Base-by-base conservation (phyloP, 2,797 vertebrate species). In the Chiloscyllium punctatum region DNA sequence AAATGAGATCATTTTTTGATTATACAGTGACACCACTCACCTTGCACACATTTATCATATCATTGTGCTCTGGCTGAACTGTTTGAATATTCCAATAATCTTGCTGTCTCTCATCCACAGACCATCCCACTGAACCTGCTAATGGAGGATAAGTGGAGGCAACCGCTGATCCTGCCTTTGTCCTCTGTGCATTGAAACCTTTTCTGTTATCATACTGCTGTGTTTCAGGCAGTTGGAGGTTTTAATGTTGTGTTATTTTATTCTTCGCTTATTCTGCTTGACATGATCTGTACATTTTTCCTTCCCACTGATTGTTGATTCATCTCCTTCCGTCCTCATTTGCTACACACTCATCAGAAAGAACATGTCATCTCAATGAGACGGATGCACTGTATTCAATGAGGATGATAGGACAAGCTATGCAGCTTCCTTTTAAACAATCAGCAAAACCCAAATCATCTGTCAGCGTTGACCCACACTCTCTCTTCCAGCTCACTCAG, bases 381-480 rank as follows among this genome's bases (percentile, higher is more conserved):
- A 95, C 71, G 33, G 94, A 57, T 95, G 94, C 74, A 74, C 94
- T 77, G 71, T 48, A 74, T 77, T 95, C 94, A 95, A 11, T 11
- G 42, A 95, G 94, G 94, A 95, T 94, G 92, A 94, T 74, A 72
- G 94, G 94, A 95, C 42, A 95, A 77, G 48, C 42, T 77, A 74
- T 74, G 71, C 94, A 95, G 71, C 94, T 71, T 95, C 94, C 94
- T 95, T 95, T 95, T 95, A 95, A 95, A 95, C 94, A 95, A 95
- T 95, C 94, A 95, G 69, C 94, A 95, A 95, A 95, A 95, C 94
- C 94, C 77, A 95, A 79, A 72, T 95, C 94, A 95, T 95, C 94
- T 95, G 94, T 95, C 94, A 95, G 71, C 51, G 4, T n/a, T 95
- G 94, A 95, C 94, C 48, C 94, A 33, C 72, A 74, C 71, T 77